Conservation (phyloP, 2,113 vertebrate species). For the Dicerorhinus sumatrensis region DNA sequence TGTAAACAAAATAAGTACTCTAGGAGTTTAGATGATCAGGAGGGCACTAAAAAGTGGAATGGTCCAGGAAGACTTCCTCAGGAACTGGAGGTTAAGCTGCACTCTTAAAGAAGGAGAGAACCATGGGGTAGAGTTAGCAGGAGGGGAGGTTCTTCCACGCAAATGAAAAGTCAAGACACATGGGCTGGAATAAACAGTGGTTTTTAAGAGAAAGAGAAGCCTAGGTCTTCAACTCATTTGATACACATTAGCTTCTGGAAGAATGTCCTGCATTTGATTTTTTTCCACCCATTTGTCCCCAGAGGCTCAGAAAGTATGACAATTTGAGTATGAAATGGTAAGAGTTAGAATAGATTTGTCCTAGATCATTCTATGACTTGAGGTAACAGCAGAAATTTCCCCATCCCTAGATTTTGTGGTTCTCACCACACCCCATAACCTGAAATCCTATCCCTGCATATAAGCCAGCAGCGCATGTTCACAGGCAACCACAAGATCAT, state of each 20-base stretch:
- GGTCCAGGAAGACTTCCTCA: neutral
- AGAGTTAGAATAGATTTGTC: neutral
- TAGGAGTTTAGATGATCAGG: neutral
- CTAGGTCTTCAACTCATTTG: neutral
- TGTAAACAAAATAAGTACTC: neutral
- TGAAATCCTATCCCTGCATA: neutral
- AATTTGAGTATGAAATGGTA: neutral
- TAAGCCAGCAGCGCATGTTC: neutral
- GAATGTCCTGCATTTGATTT: neutral
- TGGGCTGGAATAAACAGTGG: neutral
- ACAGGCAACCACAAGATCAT: neutral
- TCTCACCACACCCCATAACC: rapidly evolving
- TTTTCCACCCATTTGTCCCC: neutral
- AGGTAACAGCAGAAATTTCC: neutral
- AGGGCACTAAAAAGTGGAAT: neutral
- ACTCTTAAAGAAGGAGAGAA: neutral
- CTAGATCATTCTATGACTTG: too few relatives aligned
- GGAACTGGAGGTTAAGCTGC: neutral
- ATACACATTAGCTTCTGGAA: neutral
- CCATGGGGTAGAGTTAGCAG: neutral
- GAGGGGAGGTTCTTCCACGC: neutral
- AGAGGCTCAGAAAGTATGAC: neutral
- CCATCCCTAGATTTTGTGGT: neutral
- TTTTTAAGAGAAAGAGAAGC: neutral
- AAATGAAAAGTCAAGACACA: neutral